These are phyloP conservation scores for Cassiopea andromeda DNA, from an alignment of 30 jellyfish, hydroid and myxozoan genomes.

Conservation along the genomic window DNA sequence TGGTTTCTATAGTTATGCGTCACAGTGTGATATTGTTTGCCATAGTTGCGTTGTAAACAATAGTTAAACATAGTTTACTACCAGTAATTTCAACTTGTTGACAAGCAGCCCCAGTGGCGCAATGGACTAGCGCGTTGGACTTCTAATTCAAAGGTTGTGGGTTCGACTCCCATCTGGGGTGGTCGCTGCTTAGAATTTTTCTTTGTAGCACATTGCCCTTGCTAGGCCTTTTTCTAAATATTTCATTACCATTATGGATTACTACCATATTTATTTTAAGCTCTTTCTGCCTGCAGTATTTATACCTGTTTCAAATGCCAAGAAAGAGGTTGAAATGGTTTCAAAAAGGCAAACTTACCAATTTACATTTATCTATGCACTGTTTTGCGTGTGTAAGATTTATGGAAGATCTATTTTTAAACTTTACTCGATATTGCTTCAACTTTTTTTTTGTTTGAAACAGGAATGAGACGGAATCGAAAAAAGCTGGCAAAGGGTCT, in stretches of 20 bases:
- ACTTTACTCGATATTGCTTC: neutral
- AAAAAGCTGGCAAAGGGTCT: slow-evolving; percentile 95
- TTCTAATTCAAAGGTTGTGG: slow-evolving; percentile 83
- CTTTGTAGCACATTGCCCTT: neutral
- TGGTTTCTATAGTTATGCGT: too few relatives aligned
- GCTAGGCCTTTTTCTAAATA: too few relatives aligned
- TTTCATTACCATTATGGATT: too few relatives aligned
- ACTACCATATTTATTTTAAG: too few relatives aligned
- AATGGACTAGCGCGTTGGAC: slow-evolving; percentile 89
- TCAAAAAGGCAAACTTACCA: too few relatives aligned
- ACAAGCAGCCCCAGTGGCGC: slow-evolving; percentile 89
- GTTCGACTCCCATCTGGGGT: slow-evolving; percentile 90
- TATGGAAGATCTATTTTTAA: neutral
- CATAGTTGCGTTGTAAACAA: too few relatives aligned
- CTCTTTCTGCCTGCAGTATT: too few relatives aligned
- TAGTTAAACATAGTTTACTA: neutral
- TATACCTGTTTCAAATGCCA: too few relatives aligned
- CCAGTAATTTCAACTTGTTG: neutral
- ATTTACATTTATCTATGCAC: too few relatives aligned
- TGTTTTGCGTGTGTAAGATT: too few relatives aligned
- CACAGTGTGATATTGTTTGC: too few relatives aligned
- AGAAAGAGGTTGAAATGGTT: too few relatives aligned
- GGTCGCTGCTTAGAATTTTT: slow-evolving; percentile 60
- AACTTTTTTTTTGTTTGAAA: neutral
- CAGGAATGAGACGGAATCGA: slow-evolving; percentile 97